Evolutionary conservation across 2,888 invertebrate species (phyloP).

Genomic region (Deladenus siricidicola): DNA sequence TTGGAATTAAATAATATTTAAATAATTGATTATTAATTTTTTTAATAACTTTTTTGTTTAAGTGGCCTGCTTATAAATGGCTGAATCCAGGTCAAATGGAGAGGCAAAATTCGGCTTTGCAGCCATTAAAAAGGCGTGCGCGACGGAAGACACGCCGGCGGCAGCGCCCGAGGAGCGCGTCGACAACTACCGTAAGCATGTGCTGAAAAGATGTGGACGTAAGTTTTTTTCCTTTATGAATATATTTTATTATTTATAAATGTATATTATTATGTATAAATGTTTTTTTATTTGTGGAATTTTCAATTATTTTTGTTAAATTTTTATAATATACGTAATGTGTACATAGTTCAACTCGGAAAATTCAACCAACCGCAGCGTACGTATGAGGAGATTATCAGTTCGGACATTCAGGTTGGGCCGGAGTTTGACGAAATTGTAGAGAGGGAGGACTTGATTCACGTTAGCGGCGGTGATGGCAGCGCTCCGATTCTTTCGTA

Average conservation of each 20-base stretch:
- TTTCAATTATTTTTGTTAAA: not conserved
- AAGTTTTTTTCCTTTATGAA: not conserved
- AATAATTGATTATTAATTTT: too few relatives aligned
- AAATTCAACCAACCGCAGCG: conserved; percentile 9
- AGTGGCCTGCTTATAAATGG: too few relatives aligned
- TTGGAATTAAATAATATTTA: too few relatives aligned
- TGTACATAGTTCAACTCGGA: conserved; percentile 7
- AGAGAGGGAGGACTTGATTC: conserved; percentile 6
- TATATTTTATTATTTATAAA: not conserved
- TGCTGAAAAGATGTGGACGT: conserved; percentile 4
- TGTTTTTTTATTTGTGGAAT: not conserved
- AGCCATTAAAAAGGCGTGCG: too few relatives aligned
- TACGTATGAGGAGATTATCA: conserved; percentile 9
- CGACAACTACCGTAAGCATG: conserved; percentile 5
- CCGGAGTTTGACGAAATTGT: conserved; percentile 9
- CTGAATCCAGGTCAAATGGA: too few relatives aligned
- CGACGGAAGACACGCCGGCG: too few relatives aligned
- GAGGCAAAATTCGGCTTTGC: too few relatives aligned
- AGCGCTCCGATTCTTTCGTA: not conserved
- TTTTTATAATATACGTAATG: not conserved
- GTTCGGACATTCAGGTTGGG: conserved; percentile 6
- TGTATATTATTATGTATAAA: not conserved
- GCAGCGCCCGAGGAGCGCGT: not conserved
- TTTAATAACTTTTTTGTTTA: too few relatives aligned
- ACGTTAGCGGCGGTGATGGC: conserved; percentile 11